These are phyloP conservation scores for Lycophotia porphyrea DNA, from an alignment of 2,888 invertebrate genomes.

Conservation along the genomic window DNA sequence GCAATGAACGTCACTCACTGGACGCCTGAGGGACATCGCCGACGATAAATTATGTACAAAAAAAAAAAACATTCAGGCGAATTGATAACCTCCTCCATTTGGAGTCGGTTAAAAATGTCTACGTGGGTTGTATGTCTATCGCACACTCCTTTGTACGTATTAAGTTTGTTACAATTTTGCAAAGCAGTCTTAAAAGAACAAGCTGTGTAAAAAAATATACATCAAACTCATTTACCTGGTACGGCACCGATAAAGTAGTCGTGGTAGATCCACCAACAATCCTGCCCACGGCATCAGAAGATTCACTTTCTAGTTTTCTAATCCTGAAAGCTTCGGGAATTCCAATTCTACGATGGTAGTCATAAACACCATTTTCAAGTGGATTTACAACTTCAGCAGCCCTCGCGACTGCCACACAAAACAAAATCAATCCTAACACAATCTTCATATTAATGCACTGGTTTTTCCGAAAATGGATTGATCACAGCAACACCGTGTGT, in stretches of 20 bases:
- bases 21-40: too few species aligned
- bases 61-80: too few species aligned
- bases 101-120: neutral
- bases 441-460: slow-evolving; percentile 47
- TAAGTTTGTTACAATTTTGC: neutral
- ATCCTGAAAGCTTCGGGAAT: slow-evolving; percentile 72
- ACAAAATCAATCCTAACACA: slow-evolving; percentile 40
- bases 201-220: neutral
- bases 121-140: neutral
- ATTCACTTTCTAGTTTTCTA: slow-evolving; percentile 67
- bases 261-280: slow-evolving; percentile 72
- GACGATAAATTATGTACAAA: neutral
- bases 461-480: slow-evolving; percentile 19
- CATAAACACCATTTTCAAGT: slow-evolving; percentile 64
- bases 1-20: too few species aligned
- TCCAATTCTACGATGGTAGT: slow-evolving; percentile 71
- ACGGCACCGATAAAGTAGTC: slow-evolving; percentile 67
- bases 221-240: slow-evolving; percentile 67
- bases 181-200: too few species aligned
- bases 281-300: slow-evolving; percentile 56
- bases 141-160: neutral
- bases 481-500: neutral
- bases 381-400: slow-evolving; percentile 45
- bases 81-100: too few species aligned
- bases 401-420: slow-evolving; percentile 47